Evolutionary conservation across 2,797 vertebrate species (phyloP), one percentile per base, ranked within the genome.

Genomic region (Sebastes iracundus): DNA sequence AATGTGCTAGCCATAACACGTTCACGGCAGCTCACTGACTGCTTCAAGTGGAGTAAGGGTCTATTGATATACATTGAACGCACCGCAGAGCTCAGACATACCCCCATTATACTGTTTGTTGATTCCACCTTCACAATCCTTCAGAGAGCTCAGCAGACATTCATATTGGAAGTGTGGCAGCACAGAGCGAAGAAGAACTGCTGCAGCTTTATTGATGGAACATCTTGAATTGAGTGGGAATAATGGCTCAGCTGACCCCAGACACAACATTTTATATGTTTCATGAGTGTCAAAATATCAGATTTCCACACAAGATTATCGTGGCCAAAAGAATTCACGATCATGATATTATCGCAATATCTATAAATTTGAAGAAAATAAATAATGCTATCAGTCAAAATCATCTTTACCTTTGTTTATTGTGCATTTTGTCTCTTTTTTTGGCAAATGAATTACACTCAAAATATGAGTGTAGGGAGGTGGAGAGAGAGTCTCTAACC

Each of bases 221-320:
- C 67, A 78, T 86, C 70, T 75, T 89, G 81, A 72, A 88, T 69
- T 89, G 60, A 82, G 56, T 59, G 59, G 74, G 69, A 83, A 82
- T 80, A 85, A 80, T 71, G 20, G 20, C 80, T 79, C 67, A 70
- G 69, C 70, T 63, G 52, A 70, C 69, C 28, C 60, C 72, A 71
- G 79, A 71, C 79, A 75, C 65, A 75, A 75, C 61, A 68, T 81
- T 65, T 72, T 32, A 60, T 71, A 63, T 68, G n/a, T 75, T 55
- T 84, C 6, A 68, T 46, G 42, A 46, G 6, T 18, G 42, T 46
- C 42, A 46, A 0, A 46, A 18, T 46, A 46, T 46, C 42, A 46
- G 42, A 46, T 46, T 46, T 42, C 16, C 42, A 2, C 42, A 46
- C 42, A 46, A 3, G 16, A 46, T 46, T 46, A 46, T 18, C 42